Conservation (phyloP, 2,113 vertebrate species). For the Nymphicus hollandicus region DNA sequence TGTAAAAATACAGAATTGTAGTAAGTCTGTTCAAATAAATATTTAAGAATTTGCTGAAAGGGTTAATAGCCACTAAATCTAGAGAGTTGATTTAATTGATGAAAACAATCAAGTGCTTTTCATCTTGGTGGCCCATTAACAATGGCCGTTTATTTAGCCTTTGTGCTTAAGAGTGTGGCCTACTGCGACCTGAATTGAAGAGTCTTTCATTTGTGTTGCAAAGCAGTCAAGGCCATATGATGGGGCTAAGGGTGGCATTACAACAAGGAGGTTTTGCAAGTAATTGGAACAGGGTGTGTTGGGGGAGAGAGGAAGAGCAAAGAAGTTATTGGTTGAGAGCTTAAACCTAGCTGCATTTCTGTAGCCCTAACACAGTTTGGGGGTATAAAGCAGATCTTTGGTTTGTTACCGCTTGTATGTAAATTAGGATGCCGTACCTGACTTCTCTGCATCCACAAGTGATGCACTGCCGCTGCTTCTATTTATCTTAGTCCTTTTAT, state of each 20-base stretch:
- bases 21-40: conserved; percentile 26
- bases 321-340: not conserved
- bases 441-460: not conserved
- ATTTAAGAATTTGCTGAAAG: conserved; percentile 33
- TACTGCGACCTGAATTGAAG: conserved; percentile 37
- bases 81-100: conserved; percentile 57
- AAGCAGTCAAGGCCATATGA: conserved; percentile 35
- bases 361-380: not conserved
- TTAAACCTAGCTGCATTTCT: not conserved
- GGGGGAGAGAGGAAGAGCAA: not conserved
- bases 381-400: not conserved
- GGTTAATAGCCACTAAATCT: conserved; percentile 39
- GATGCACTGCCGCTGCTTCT: not conserved
- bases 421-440: not conserved
- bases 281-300: conserved; percentile 16
- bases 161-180: conserved; percentile 58
- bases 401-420: not conserved
- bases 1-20: not conserved
- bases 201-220: conserved; percentile 58
- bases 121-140: conserved; percentile 51
- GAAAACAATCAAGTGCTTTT: conserved; percentile 62
- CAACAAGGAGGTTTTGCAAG: conserved; percentile 17
- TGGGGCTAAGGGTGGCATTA: conserved; percentile 37
- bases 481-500: not conserved
- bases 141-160: conserved; percentile 62